Evolutionary conservation across 2,888 invertebrate species (phyloP).

Genomic region (Piscicola geometra): DNA sequence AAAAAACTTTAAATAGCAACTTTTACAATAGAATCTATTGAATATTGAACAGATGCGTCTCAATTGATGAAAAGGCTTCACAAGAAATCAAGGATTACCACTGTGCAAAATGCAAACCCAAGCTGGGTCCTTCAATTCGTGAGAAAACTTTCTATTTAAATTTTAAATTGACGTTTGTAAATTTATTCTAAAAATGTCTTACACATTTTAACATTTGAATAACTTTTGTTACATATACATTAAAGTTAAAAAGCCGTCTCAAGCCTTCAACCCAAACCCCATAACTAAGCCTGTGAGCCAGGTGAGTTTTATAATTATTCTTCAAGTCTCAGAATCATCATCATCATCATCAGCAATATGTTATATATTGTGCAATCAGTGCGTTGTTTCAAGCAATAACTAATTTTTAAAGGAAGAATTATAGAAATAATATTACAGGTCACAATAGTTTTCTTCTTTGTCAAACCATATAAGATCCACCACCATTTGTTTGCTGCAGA

Average conservation of each 20-base stretch:
- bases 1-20: neutral
- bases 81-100: conserved; percentile 2
- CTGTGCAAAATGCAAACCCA: conserved; percentile 4
- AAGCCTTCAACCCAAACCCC: conserved; percentile 6
- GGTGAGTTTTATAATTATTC: too few relatives aligned
- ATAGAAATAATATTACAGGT: too few relatives aligned
- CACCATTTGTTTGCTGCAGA: neutral
- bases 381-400: too few relatives aligned
- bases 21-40: neutral
- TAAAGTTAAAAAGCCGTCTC: neutral
- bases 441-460: too few relatives aligned
- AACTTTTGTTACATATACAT: neutral
- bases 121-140: neutral
- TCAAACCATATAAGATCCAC: neutral
- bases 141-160: too few relatives aligned
- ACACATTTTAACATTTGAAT: too few relatives aligned
- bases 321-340: too few relatives aligned
- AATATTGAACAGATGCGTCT: neutral
- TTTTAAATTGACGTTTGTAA: too few relatives aligned
- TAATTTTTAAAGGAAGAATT: too few relatives aligned
- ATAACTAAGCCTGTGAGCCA: neutral
- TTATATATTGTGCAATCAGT: too few relatives aligned
- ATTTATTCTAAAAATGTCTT: too few relatives aligned
- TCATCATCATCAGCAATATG: too few relatives aligned
- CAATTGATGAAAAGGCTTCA: conserved; percentile 7